Evolutionary conservation across 2,797 vertebrate genomes (phyloP).

Genomic region (Acanthiza pusilla): DNA sequence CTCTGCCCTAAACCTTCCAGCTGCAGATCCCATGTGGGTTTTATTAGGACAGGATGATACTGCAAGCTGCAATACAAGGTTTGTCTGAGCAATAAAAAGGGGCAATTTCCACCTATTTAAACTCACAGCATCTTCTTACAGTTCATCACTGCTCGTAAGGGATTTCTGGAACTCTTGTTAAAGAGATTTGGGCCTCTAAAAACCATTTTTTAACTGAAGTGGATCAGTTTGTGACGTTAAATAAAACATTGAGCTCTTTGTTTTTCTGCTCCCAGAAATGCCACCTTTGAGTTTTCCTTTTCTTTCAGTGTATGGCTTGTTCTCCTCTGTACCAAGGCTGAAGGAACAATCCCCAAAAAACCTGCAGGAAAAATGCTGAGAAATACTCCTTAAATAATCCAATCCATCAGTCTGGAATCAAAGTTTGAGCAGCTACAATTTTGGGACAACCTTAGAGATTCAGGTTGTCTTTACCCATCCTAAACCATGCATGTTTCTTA

Average conservation of each 20-base stretch:
- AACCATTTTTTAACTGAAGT: not conserved
- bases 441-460: not conserved
- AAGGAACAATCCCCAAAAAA: not conserved
- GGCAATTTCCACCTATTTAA: conserved; percentile 7
- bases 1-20: conserved; percentile 12
- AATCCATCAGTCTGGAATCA: not conserved
- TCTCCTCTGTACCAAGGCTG: not conserved
- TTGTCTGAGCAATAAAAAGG: not conserved
- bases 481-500: not conserved
- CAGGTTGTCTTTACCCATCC: not conserved
- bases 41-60: conserved; percentile 12
- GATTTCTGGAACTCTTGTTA: not conserved
- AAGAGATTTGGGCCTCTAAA: not conserved
- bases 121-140: not conserved
- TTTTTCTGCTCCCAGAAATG: not conserved
- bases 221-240: not conserved
- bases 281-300: not conserved
- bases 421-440: not conserved
- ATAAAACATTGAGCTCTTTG: not conserved
- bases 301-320: not conserved
- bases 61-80: not conserved
- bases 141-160: not conserved
- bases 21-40: conserved; percentile 45
- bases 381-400: not conserved
- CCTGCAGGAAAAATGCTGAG: not conserved